Base-by-base conservation (phyloP, 2,888 invertebrate genomes). In the Troides helena region DNA sequence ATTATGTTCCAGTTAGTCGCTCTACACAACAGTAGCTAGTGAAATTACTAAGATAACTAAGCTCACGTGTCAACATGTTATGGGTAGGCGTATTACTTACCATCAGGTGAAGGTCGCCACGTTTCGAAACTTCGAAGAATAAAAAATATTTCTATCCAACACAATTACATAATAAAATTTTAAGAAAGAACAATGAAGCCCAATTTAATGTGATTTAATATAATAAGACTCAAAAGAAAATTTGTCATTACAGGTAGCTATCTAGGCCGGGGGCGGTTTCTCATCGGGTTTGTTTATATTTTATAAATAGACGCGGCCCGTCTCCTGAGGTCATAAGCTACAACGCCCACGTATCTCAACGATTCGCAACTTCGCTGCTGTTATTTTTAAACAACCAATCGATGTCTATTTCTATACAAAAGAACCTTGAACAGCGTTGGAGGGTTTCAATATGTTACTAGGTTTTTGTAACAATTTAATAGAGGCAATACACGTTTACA, bases 281-380 rank as follows among this genome's bases (percentile, higher is more conserved):
- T 12, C 14, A n/a, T 59, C 58, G 53, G 62, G 58, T 65, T 65
- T 72, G 75, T 76, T 76, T 75, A 76, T 73, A 63, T 67, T 73
- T 77, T 80, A 82, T 80, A 82, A 84, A 84, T 81, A 81, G 79
- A 71, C 71, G 30, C 30, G 73, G 67, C 62, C 70, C 70, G 23
- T 70, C 75, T 75, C 73, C 74, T 69, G 72, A 74, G 75, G 74
- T 75, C 77, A 81, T 83, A 79, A 77, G 80, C 81, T 75, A 77
- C 79, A 78, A 83, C 84, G 76, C 89, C 89, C 80, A 87, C 87
- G 81, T 81, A 76, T 82, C 80, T 73, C 71, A 46, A 73, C 73
- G 75, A 75, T 72, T 74, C 74, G 78, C 71, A 71, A 73, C 71
- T 77, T 73, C 71, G 63, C 67, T 59, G 53, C 59, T 74, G 75